Evolutionary conservation across 1,140 invertebrate species (phyloP), one percentile per base, ranked within the genome.

Genomic region (Globodera ellingtonae): DNA sequence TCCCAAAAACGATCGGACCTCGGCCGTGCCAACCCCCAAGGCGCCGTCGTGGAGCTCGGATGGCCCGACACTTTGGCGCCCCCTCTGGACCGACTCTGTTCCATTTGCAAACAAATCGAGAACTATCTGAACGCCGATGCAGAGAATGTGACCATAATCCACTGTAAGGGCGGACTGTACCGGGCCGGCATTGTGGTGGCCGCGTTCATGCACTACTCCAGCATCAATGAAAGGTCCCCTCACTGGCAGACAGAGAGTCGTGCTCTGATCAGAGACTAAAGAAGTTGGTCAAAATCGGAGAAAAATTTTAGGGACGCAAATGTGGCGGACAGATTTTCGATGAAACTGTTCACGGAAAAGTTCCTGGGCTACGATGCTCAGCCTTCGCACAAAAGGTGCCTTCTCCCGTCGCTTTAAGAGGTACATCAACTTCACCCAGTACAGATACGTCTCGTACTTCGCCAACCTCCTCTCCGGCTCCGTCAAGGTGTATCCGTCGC

Each of bases 131-230:
- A 93, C 59, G 92, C 92, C 66, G 93, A 94, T 86, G 88, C 89
- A 0, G 92, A 93, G 18, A 94, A 95, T 90, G 94, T 96, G 69
- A 94, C 94, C 9, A 94, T 96, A 67, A 91, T 96, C 62, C 93
- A 96, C 87, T 94, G 94, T 83, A 95, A 94, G 93, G 93, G 93
- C 62, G 92, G 92, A 85, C 92, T 93, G 84, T 93, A 94, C 82
- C 92, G 75, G 21, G 75, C 24, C 69, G 75, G 75, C 44, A 77
- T 77, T 66, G 92, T 95, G 80, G 93, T 96, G 77, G 94, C 94
- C 15, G 94, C 95, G 9, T 96, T 95, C 90, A 95, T 96, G 93
- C 94, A 96, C 90, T 96, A 96, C 91, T 94, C 94, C 82, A 94
- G 93, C 87, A 95, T 96, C 84, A 96, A 94, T 90, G 94, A 94